phyloP scores from a whole-genome alignment of 2,797 vertebrate genomes.

The Australoheros facetus region DNA sequence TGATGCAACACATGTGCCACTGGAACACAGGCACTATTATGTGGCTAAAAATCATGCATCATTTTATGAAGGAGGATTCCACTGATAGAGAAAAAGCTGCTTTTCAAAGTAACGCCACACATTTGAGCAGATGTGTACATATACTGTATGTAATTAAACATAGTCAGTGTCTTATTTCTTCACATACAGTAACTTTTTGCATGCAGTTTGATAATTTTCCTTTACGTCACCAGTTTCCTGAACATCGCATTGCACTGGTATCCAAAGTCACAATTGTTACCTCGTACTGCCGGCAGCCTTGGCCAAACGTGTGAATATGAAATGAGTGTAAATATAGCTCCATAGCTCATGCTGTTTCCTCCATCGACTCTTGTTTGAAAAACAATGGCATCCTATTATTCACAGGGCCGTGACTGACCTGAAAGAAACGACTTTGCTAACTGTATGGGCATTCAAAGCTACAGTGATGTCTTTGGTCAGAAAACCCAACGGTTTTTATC shows the following conservation, averaged over 20 bases:
- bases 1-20: neutral
- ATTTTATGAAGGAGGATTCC: neutral
- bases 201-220: neutral
- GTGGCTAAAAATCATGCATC: neutral
- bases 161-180: neutral
- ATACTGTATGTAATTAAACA: no score
- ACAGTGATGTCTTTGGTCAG: neutral
- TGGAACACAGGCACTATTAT: neutral
- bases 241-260: neutral
- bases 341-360: conserved; percentile 74
- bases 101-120: neutral
- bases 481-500: neutral
- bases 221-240: conserved; percentile 4
- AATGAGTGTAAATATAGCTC: conserved; percentile 74
- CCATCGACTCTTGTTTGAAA: conserved; percentile 69
- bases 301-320: conserved; percentile 64
- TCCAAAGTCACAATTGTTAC: conserved; percentile 20
- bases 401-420: conserved; percentile 46
- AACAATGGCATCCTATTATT: conserved; percentile 82
- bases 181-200: neutral
- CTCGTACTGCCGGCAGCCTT: conserved; percentile 52
- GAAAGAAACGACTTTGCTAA: conserved; percentile 30
- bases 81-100: neutral
- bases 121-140: neutral
- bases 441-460: conserved; percentile 25